Percentiles rank a stretch among this genome's conserved stretches.
These are phyloP conservation scores for Aphelenchoides besseyi DNA, from an alignment of 1,140 invertebrate species.

Conservation along the genomic window DNA sequence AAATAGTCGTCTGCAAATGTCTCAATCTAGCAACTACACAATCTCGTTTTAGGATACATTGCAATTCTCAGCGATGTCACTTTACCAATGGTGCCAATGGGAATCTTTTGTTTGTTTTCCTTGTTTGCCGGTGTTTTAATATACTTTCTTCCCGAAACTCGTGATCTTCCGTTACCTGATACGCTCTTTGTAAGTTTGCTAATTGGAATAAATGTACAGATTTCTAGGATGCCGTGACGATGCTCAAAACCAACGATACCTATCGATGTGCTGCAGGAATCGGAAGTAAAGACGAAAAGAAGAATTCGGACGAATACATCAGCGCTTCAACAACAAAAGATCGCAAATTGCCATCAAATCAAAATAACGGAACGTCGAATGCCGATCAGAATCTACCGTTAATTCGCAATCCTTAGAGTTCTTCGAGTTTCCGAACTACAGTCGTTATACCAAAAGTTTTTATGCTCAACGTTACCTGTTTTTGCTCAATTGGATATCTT, in stretches of 20 bases:
- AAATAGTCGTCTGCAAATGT: not conserved
- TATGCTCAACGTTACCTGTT: too few species aligned
- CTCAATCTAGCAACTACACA: not conserved
- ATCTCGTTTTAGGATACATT: too few species aligned
- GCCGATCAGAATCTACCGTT: too few species aligned
- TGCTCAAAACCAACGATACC: constrained; percentile 29
- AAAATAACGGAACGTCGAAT: too few species aligned
- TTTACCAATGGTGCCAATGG: constrained; percentile 55
- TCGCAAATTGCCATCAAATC: too few species aligned
- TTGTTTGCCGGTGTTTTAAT: constrained; percentile 48
- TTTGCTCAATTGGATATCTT: too few species aligned
- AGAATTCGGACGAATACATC: not conserved
- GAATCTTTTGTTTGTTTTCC: constrained; percentile 51
- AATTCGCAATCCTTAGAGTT: too few species aligned
- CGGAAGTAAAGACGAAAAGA: constrained; percentile 8
- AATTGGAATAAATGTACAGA: not conserved
- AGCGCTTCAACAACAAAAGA: not conserved
- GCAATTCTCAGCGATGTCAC: constrained; percentile 47
- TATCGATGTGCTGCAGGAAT: constrained; percentile 23
- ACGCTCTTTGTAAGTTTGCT: constrained; percentile 37
- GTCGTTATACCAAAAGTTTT: too few species aligned
- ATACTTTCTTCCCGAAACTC: constrained; percentile 49
- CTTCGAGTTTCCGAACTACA: too few species aligned
- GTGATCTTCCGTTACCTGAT: constrained; percentile 46
- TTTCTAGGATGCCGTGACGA: constrained; percentile 25